Evolutionary conservation across 2,888 invertebrate species (phyloP).

Genomic region (Metellina segmentata): DNA sequence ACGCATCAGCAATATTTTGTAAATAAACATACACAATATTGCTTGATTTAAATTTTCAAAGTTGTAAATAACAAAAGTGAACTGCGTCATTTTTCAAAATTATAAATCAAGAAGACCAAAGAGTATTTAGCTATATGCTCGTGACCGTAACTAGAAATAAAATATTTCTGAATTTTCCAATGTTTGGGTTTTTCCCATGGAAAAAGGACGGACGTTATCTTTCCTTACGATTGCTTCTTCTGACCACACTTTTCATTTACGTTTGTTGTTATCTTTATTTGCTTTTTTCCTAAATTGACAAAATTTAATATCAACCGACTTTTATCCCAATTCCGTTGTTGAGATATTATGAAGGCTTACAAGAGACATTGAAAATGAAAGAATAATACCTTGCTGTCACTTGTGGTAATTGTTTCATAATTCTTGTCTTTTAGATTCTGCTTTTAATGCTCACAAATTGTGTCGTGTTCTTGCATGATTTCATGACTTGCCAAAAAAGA

Average conservation of each 20-base stretch:
- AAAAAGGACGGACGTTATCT: slow-evolving; percentile 53
- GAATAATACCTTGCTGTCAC: slow-evolving; percentile 12
- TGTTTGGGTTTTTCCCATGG: slow-evolving; percentile 74
- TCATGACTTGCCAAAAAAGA: neutral
- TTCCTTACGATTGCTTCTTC: slow-evolving; percentile 22
- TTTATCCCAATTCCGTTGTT: neutral
- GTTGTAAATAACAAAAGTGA: too few species aligned
- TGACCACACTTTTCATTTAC: slow-evolving; percentile 2
- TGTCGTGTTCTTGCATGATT: too few species aligned
- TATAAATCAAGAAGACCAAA: too few species aligned
- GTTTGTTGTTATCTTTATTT: slow-evolving; percentile 12
- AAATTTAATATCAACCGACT: neutral
- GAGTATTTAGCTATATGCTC: too few species aligned
- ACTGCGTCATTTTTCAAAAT: too few species aligned
- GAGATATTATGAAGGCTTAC: neutral
- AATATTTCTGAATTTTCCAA: slow-evolving; percentile 54
- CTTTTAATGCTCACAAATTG: too few species aligned
- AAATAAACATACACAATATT: too few species aligned
- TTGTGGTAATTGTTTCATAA: neutral
- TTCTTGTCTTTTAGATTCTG: neutral
- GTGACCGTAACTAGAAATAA: too few species aligned
- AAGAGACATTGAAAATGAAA: slow-evolving; percentile 18
- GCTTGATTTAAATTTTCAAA: too few species aligned
- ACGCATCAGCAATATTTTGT: too few species aligned
- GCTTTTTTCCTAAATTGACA: neutral